Base-by-base conservation (phyloP, 2,113 vertebrate species). In the Leiothrix lutea region DNA sequence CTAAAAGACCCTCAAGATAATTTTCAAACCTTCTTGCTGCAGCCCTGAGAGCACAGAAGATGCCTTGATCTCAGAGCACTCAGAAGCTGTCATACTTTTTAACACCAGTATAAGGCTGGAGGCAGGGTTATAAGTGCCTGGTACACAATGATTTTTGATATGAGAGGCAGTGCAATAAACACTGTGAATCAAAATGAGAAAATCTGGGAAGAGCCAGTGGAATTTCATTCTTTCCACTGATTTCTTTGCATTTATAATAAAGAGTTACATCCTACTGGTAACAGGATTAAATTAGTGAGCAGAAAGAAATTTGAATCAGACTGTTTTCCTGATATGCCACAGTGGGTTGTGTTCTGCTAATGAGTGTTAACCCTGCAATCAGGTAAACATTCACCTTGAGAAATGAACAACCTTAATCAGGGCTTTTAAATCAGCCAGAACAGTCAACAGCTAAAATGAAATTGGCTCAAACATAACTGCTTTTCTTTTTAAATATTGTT, bases 341-440 rank as follows among this genome's bases (percentile, higher is more conserved):
- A 62, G 82, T 29, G 38, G 88, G 19, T 75, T 74, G 20, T 38
- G 18, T 82, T 82, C 74, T 65, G 45, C 62, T 80, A 93, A 81
- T 22, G 61, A 67, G 21, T 15, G 35, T 45, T 89, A 93, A 92
- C 36, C 61, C 42, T 8, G 6, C 64, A 92, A 47, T 86, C 64
- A 80, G 71, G 40, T 81, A 96, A 92, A 90, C 35, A 80, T 70
- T 90, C 57, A 70, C 84, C 75, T 88, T 86, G 85, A 90, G 44
- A 72, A 93, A 92, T 36, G 53, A 79, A 48, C 47, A 71, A 12
- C 38, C 35, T 80, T 60, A 70, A 80, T 70, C 44, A 29, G n/a
- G 31, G 54, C 5, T 93, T 94, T 90, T 79, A 93, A 91, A 95
- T 70, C 81, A 82, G 31, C n/a, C 58, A 42, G 36, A 60, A 57